These are phyloP conservation scores for Corticium candelabrum DNA, from an alignment of 37 sponge, comb jelly and placozoan genomes.

Conservation along the genomic window DNA sequence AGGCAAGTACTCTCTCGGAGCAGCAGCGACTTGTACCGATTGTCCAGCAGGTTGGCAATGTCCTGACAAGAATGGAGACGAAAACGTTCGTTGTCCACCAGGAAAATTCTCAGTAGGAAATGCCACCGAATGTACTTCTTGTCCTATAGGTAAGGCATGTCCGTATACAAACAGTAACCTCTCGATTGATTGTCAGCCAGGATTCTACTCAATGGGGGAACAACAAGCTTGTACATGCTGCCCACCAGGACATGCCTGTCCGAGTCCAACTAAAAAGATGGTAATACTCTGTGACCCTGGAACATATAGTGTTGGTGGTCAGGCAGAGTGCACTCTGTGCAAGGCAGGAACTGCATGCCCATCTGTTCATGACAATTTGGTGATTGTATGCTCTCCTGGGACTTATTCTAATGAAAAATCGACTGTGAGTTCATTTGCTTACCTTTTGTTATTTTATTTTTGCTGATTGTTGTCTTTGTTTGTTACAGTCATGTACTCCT, in stretches of 20 bases:
- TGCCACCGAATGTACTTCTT: background rate
- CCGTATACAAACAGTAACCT: background rate
- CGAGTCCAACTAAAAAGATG: background rate
- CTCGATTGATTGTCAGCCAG: background rate
- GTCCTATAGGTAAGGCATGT: background rate
- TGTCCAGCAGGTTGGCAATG: conserved; percentile 13
- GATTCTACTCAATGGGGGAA: background rate
- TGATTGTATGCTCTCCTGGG: background rate
- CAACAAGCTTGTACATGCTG: background rate
- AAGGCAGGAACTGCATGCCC: conserved; percentile 24
- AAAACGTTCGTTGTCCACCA: background rate
- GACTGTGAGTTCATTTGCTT: background rate
- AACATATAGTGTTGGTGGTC: conserved; percentile 9
- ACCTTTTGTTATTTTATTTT: background rate
- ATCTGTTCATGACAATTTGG: background rate
- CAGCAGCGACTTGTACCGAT: background rate
- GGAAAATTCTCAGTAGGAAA: background rate
- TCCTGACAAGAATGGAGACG: conserved; percentile 2
- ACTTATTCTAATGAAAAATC: background rate
- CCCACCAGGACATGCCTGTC: conserved; percentile 6
- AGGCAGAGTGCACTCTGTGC: conserved; percentile 26
- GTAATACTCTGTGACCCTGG: background rate
- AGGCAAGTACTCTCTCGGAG: conserved; percentile 10
- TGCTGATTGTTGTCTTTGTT: background rate
- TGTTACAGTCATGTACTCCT: background rate